Evolutionary conservation across 2,888 invertebrate species (phyloP).

Genomic region (Patella pellucida): DNA sequence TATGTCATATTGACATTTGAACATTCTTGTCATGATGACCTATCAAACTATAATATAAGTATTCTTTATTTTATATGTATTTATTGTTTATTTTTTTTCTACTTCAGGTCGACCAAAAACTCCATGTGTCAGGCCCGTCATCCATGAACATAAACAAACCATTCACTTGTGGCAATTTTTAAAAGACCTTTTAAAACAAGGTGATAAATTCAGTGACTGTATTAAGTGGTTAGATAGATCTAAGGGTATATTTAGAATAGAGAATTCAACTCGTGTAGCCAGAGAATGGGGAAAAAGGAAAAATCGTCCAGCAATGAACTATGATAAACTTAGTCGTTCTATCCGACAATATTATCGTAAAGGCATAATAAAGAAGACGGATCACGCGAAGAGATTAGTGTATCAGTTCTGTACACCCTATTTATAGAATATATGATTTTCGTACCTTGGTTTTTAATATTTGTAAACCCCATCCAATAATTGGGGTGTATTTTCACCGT

Average conservation of each 20-base stretch:
- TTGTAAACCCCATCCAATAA: too few relatives aligned
- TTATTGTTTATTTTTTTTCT: neutral
- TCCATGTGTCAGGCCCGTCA: constrained; percentile 7
- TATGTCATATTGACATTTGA: too few relatives aligned
- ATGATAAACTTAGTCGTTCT: constrained; percentile 97
- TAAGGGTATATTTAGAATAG: constrained; percentile 94
- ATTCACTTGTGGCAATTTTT: constrained; percentile 99
- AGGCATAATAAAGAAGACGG: constrained; percentile 91
- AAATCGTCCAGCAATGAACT: constrained; percentile 99
- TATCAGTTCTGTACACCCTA: constrained; percentile 99
- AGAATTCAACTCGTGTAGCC: constrained; percentile 97
- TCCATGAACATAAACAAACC: constrained; percentile 58
- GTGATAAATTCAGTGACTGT: constrained; percentile 90
- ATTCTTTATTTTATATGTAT: neutral
- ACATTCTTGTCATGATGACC: too few relatives aligned
- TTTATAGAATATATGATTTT: constrained; percentile 74
- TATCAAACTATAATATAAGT: too few relatives aligned
- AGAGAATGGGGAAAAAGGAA: constrained; percentile 97
- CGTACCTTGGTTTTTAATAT: too few relatives aligned
- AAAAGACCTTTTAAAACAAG: constrained; percentile 91
- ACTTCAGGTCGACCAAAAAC: neutral
- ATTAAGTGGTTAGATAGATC: constrained; percentile 97
- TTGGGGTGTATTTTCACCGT: too few relatives aligned
- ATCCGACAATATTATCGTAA: constrained; percentile 99
- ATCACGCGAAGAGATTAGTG: constrained; percentile 95